Evolutionary conservation across 1,140 invertebrate species (phyloP), one percentile per base, ranked within the genome.

Genomic region (Zaprionus kolodkinae): DNA sequence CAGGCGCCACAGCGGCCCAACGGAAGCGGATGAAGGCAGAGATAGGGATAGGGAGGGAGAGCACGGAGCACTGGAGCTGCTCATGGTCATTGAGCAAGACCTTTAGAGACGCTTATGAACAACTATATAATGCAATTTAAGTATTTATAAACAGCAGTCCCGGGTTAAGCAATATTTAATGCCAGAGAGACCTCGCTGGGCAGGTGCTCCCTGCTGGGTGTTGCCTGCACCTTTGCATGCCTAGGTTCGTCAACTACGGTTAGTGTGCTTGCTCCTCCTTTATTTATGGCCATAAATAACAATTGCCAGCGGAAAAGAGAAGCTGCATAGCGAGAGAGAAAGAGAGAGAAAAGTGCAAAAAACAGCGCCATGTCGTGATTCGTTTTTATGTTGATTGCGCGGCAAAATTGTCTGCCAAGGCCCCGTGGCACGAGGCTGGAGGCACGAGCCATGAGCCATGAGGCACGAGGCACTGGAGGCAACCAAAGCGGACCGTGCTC

Each of bases 121-220:
- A 60, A 63, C 71, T 63, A 74, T 59, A 62, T 76, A 40, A 56
- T 70, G 79, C 76, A 85, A 79, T 86, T 82, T 86, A 78, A 45
- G 50, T 56, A 69, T 83, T 83, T 84, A 85, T 80, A 83, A 76
- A 76, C 63, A 69, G 43, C 72, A 40, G 48, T 45, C 21, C 21
- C 21, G 55, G 78, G 69, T 72, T 79, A 77, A 72, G 83, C 77
- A 87, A 88, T 87, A 88, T 88, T 87, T 87, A 88, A 83, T 83
- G 87, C 76, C 77, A 80, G 35, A 74, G 64, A 62, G 63, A 40
- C 45, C 27, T 27, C 25, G 25, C 25, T 27, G 3, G 33, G 6
- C 1, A n/a, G n/a, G n/a, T n/a, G n/a, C n/a, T 50, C n/a, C 40
- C 9, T 17, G 63, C 63, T 63, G 76, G 36, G 38, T 48, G 50